A percentile compares a stretch with the other conserved stretches of the same genome.
Conservation (phyloP, 2,113 vertebrate genomes). For the Poecile atricapillus region DNA sequence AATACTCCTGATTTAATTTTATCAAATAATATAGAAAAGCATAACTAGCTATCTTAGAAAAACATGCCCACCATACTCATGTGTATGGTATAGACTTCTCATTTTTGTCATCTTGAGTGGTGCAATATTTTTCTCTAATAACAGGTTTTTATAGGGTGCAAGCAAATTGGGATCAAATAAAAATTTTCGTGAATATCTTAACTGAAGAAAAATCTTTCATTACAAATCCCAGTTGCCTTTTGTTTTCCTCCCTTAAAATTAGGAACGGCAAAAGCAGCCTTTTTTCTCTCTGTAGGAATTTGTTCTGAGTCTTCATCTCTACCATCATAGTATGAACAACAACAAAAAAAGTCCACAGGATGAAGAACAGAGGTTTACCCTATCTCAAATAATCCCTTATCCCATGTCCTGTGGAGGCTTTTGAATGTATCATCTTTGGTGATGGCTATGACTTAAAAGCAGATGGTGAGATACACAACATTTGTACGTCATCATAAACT, state of each 20-base stretch:
- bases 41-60: neutral
- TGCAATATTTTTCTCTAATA: neutral
- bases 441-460: neutral
- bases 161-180: neutral
- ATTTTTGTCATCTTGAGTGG: neutral
- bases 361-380: neutral
- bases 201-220: neutral
- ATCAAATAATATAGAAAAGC: neutral
- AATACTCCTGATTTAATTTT: neutral
- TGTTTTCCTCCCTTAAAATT: neutral
- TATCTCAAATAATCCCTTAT: neutral
- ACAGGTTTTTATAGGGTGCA: neutral
- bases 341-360: neutral
- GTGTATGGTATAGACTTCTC: neutral
- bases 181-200: neutral
- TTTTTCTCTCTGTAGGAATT: neutral
- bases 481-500: neutral
- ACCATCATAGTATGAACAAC: neutral
- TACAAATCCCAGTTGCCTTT: neutral
- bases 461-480: neutral
- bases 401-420: neutral
- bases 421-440: neutral
- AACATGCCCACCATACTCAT: neutral
- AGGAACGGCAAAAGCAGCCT: neutral
- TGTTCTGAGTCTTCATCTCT: neutral